Conservation (phyloP, 2,888 invertebrate genomes). For the Enoplolaimus lenunculus region DNA sequence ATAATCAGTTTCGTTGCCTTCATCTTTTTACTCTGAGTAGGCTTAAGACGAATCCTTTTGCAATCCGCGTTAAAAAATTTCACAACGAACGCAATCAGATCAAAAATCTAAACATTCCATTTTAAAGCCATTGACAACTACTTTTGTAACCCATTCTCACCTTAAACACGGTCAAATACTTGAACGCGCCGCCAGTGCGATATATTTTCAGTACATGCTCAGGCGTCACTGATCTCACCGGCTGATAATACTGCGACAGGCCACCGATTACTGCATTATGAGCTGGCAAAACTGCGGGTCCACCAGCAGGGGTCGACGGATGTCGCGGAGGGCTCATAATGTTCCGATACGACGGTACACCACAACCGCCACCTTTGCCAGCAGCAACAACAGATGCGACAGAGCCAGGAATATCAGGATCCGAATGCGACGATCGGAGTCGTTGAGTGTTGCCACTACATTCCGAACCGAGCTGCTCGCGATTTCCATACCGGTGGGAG, state of each 20-base stretch:
- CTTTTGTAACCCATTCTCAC: too few relatives aligned
- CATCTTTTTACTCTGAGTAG: too few relatives aligned
- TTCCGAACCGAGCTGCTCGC: too few relatives aligned
- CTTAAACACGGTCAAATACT: constrained; percentile 87
- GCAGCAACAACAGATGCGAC: constrained; percentile 15
- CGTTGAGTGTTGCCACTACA: too few relatives aligned
- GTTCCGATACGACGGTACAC: background rate
- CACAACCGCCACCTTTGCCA: too few relatives aligned
- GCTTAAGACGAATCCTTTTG: too few relatives aligned
- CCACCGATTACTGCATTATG: background rate
- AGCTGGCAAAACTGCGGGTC: background rate
- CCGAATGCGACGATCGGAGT: constrained; percentile 37
- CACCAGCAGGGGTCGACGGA: background rate
- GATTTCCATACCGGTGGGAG: too few relatives aligned
- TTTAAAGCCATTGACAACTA: too few relatives aligned
- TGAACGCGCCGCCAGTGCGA: constrained; percentile 86
- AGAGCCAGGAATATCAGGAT: constrained; percentile 40
- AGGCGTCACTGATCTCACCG: constrained; percentile 51
- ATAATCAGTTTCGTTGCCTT: too few relatives aligned
- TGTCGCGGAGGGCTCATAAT: background rate
- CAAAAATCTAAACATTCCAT: too few relatives aligned
- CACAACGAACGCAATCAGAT: too few relatives aligned
- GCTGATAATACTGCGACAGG: constrained; percentile 32
- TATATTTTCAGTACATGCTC: constrained; percentile 88
- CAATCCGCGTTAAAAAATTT: too few relatives aligned